Base-by-base conservation (phyloP, 1,140 invertebrate species). In the Bombus waltoni region DNA sequence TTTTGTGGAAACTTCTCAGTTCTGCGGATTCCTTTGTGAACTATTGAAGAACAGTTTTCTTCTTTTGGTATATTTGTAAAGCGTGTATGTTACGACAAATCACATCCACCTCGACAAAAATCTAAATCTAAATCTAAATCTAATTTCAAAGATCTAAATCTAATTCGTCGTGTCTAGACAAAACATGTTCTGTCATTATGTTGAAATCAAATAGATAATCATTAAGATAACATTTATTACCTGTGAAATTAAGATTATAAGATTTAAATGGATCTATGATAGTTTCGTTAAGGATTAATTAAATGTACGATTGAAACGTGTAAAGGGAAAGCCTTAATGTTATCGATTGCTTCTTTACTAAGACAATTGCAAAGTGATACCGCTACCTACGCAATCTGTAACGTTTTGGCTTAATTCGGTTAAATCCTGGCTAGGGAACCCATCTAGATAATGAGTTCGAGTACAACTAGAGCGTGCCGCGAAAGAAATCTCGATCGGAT, bases 401-500 rank as follows among this genome's bases (percentile, higher is more conserved):
- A 76, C 35, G 74, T 53, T 83, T 77, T 77, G 32, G 47, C 70
- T 40, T 68, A 83, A 83, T 70, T 83, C 81, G 74, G 35, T 77
- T 57, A 35, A 42, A n/a, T 70, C 65, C 44, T 42, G 73, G 65
- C 28, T 44, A 57, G 32, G 18, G 62, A 77, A 76, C 47, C 65
- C 65, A 79, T 74, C 87, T 66, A 81, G 77, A 78, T 88, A 89
- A 89, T 87, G 88, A 89, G 88, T 85, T 85, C 76, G 76, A 81
- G 72, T 81, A 71, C 65, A 76, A 78, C 76, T 71, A 84, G 70
- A 81, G 40, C 57, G 57, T 72, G 38, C 40, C 2, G 11, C 9
- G 53, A 40, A 66, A 40, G 32, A 66, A 88, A 72, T 77, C 79
- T 59, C 59, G 18, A 32, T 44, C 66, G 57, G 70, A 72, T 73